These are phyloP conservation scores for Rugalucina vietnamica DNA, from an alignment of 2,888 invertebrate species.

Conservation along the genomic window DNA sequence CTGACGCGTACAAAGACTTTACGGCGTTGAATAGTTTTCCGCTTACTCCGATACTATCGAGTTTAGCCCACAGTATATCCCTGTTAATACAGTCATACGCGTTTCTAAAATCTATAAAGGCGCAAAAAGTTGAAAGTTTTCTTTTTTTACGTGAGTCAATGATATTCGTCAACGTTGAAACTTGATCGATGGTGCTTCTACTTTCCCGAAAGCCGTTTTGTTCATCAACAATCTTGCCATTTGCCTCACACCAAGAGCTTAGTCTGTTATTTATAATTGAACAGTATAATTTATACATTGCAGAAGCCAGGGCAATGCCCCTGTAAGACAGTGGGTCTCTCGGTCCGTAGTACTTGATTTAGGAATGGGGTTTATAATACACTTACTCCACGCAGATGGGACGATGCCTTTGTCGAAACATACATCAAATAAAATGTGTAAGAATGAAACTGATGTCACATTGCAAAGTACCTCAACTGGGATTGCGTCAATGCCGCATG, in stretches of 20 bases:
- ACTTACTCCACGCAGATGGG: conserved; percentile 32
- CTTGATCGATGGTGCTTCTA: conserved; percentile 19
- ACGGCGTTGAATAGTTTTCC: conserved; percentile 22
- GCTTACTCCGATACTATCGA: conserved; percentile 13
- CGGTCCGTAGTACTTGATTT: conserved; percentile 17
- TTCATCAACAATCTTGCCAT: conserved; percentile 35
- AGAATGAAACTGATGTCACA: conserved; percentile 15
- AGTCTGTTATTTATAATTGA: conserved; percentile 23
- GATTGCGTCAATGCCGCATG: conserved; percentile 29
- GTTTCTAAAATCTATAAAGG: conserved; percentile 36
- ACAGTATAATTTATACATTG: conserved; percentile 38
- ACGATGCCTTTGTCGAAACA: conserved; percentile 37
- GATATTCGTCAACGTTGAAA: conserved; percentile 17
- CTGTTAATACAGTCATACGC: conserved; percentile 32
- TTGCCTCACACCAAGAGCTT: conserved; percentile 10
- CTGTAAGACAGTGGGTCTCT: conserved; percentile 33
- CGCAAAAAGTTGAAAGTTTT: conserved; percentile 32
- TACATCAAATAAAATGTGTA: conserved; percentile 33
- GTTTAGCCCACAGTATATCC: neutral
- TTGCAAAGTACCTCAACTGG: conserved; percentile 35
- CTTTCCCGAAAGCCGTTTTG: conserved; percentile 24
- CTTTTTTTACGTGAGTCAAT: conserved; percentile 19
- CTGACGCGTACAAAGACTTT: conserved; percentile 20
- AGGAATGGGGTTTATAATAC: conserved; percentile 40
- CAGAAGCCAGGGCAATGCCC: conserved; percentile 28